A percentile compares a stretch with the other conserved stretches of the same genome.
Conservation (phyloP, 2,888 invertebrate genomes). For the Melangyna quadrimaculata region DNA sequence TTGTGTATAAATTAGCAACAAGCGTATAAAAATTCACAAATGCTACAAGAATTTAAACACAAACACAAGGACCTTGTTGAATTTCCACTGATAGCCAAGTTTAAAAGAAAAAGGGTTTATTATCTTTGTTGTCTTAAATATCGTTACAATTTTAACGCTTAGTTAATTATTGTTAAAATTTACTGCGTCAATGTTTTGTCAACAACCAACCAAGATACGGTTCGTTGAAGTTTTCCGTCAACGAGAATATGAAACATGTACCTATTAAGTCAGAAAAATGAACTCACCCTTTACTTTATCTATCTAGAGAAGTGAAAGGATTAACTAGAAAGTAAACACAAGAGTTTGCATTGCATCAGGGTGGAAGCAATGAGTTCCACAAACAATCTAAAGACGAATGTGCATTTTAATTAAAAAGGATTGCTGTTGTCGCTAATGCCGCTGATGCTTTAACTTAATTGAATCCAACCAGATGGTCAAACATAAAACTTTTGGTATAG, state of each 20-base stretch:
- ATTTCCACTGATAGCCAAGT: not conserved
- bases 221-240: constrained; percentile 47
- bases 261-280: constrained; percentile 12
- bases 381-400: constrained; percentile 53
- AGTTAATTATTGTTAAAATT: constrained; percentile 71
- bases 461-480: constrained; percentile 66
- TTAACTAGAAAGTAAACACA: constrained; percentile 42
- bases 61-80: not conserved
- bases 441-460: constrained; percentile 37
- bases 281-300: constrained; percentile 29
- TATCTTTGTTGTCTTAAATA: constrained; percentile 54
- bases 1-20: constrained; percentile 21
- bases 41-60: not conserved
- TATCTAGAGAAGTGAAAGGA: constrained; percentile 38
- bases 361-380: not conserved
- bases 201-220: constrained; percentile 51
- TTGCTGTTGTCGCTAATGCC: constrained; percentile 14
- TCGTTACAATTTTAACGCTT: constrained; percentile 69
- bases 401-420: constrained; percentile 68
- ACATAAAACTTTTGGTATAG: constrained; percentile 17
- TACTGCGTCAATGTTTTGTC: constrained; percentile 68
- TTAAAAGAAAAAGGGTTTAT: not conserved
- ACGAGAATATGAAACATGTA: not conserved
- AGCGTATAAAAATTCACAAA: constrained; percentile 46
- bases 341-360: not conserved